phyloP scores from a whole-genome alignment of 2,797 vertebrate genomes.

The Sebastes glaucus region DNA sequence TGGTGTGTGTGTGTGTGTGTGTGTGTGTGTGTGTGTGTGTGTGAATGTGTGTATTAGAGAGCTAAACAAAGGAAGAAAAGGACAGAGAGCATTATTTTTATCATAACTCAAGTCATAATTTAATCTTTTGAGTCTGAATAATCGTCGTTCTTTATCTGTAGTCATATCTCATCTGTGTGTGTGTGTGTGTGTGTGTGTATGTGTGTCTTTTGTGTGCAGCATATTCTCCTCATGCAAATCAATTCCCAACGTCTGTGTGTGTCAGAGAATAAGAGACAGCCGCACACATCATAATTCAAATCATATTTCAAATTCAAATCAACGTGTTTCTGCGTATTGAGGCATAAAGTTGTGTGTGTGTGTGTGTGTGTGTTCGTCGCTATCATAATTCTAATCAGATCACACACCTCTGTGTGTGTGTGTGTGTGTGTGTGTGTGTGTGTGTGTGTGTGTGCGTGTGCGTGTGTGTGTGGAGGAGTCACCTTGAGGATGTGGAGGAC shows the following conservation, averaged over 20 bases:
- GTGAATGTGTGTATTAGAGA: neutral
- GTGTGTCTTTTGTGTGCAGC: neutral
- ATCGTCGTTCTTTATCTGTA: conserved; percentile 37
- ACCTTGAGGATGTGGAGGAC: conserved; percentile 52
- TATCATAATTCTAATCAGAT: conserved; percentile 48
- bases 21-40: neutral
- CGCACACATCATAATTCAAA: conserved; percentile 37
- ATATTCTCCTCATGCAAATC: conserved; percentile 25
- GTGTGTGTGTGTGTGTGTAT: neutral
- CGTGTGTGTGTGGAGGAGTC: conserved; percentile 8
- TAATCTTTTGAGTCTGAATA: conserved; percentile 37
- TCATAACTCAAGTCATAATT: conserved; percentile 29
- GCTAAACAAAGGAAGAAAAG: neutral
- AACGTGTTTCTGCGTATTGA: neutral
- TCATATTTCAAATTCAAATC: conserved; percentile 47
- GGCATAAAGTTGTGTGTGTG: neutral
- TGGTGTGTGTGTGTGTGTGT: neutral
- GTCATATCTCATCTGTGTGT: neutral
- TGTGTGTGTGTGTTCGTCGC: neutral
- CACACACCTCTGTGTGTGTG: conserved; percentile 24
- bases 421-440: neutral
- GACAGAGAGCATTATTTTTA: neutral
- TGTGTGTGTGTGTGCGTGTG: neutral
- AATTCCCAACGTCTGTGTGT: conserved; percentile 5
- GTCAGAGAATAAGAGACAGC: conserved; percentile 10